Evolutionary conservation across 2,113 vertebrate species (phyloP), one percentile per base, ranked within the genome.

Genomic region (Podocnemis expansa): DNA sequence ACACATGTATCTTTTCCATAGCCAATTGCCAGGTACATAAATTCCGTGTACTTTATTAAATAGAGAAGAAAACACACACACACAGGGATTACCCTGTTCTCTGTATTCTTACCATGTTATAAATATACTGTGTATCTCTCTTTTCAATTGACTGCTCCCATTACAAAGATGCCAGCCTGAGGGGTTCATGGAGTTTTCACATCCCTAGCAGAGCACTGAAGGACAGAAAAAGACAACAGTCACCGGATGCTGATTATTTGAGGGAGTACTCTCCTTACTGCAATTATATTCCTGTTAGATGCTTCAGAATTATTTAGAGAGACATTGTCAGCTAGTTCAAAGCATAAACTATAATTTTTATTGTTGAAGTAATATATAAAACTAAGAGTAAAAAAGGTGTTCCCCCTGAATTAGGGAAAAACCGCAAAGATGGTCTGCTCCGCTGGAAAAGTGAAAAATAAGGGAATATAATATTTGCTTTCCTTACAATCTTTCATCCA

Each of bases 231-330:
- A 96, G 96, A 91, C 96, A 95, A 22, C 43, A 2, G 93, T 92
- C 6, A 1, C 88, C 6, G 81, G 89, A 10, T 90, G 94, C 70
- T 5, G 78, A 83, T 87, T 90, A 90, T 90, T 96, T 94, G 92
- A n/a, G 17, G 94, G 93, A 94, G 89, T 45, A 29, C 92, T 45
- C 87, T 85, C 95, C 94, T 95, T 92, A 91, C 86, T 88, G 84
- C 94, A 95, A 96, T 95, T 95, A 95, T 5, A 78, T 78, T 89
- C 54, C 93, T 85, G 73, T 60, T 92, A 78, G 89, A 84, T 96
- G 52, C 87, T 86, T 87, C 55, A 84, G 45, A 88, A 87, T 97
- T 92, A 97, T 93, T 94, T 96, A 95, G 97, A 96, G 91, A 94
- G 96, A 97, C 94, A 51, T 60, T 93, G 91, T 96, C 85, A 87